Evolutionary conservation across 2,113 vertebrate species (phyloP).

Genomic region (Dipodomys stephensi): DNA sequence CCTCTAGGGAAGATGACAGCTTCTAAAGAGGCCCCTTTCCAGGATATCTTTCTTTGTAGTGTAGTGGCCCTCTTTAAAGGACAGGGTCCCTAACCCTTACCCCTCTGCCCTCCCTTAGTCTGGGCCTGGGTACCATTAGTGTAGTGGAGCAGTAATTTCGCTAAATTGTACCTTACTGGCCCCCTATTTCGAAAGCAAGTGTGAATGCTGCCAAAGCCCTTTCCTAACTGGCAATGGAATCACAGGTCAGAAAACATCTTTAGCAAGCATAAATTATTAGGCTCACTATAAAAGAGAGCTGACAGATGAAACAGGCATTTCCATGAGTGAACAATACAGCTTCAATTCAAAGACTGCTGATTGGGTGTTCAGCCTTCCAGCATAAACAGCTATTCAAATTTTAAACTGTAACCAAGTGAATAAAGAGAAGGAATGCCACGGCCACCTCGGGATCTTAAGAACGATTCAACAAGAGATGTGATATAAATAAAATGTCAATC

Average conservation of each 20-base stretch:
- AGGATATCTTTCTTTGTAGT: conserved; percentile 48
- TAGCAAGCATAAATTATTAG: conserved; percentile 85
- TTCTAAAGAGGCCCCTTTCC: conserved; percentile 38
- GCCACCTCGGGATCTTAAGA: conserved; percentile 80
- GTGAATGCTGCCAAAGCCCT: conserved; percentile 80
- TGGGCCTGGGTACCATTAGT: conserved; percentile 77
- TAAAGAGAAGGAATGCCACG: conserved; percentile 78
- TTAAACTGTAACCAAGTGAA: conserved; percentile 85
- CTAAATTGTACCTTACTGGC: conserved; percentile 80
- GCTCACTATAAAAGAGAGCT: conserved; percentile 78
- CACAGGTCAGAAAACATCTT: conserved; percentile 86
- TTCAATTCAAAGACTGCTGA: conserved; percentile 82
- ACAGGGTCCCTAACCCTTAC: conserved; percentile 37
- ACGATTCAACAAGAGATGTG: conserved; percentile 78
- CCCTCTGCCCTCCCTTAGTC: conserved; percentile 50
- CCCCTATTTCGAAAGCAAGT: conserved; percentile 79
- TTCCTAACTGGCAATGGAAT: conserved; percentile 81
- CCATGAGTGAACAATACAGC: conserved; percentile 84
- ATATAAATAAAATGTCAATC: conserved; percentile 83
- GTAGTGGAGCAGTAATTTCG: conserved; percentile 81
- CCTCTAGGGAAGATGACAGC: neutral
- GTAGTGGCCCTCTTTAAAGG: conserved; percentile 54
- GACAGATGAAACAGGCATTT: conserved; percentile 84
- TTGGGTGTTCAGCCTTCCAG: conserved; percentile 82
- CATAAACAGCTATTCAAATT: conserved; percentile 85